phyloP scores from a whole-genome alignment of 2,888 invertebrate species.

The Pediacus dermestoides region DNA sequence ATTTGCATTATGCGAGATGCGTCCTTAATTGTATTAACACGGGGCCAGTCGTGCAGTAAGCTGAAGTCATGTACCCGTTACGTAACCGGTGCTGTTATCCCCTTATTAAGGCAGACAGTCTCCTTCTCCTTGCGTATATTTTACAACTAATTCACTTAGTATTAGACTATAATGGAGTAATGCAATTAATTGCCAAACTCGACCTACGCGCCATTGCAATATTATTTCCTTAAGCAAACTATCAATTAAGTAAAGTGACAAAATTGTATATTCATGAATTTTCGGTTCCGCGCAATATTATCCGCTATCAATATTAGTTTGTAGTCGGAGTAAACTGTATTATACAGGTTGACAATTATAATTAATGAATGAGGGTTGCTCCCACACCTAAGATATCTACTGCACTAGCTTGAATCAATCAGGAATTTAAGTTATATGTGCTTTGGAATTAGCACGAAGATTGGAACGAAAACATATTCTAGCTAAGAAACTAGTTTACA shows the following conservation, averaged over 20 bases:
- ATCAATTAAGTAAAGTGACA: slow-evolving; percentile 8
- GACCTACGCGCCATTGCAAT: slow-evolving; percentile 11
- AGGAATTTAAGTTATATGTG: too few species aligned
- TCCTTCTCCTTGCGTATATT: not conserved
- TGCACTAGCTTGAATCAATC: too few species aligned
- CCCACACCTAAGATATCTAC: too few species aligned
- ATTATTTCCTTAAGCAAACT: slow-evolving; percentile 6
- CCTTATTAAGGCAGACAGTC: not conserved
- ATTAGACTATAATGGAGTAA: slow-evolving; percentile 23
- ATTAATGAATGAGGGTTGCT: too few species aligned
- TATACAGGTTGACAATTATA: too few species aligned
- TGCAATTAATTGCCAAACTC: slow-evolving; percentile 23
- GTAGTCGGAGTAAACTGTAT: too few species aligned
- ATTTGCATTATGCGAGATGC: slow-evolving; percentile 3
- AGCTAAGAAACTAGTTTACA: too few species aligned
- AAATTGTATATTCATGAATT: slow-evolving; percentile 8
- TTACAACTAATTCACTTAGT: slow-evolving; percentile 16
- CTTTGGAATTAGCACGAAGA: too few species aligned
- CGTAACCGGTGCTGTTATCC: slow-evolving; percentile 2
- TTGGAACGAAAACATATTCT: too few species aligned
- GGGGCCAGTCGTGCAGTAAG: slow-evolving; percentile 2
- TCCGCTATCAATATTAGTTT: slow-evolving; percentile 6
- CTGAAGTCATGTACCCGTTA: not conserved
- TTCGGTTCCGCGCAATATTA: not conserved
- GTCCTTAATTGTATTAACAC: slow-evolving; percentile 1